Conservation (phyloP, 37 sponge, comb jelly and placozoan species). For the Axinella damicornis region DNA sequence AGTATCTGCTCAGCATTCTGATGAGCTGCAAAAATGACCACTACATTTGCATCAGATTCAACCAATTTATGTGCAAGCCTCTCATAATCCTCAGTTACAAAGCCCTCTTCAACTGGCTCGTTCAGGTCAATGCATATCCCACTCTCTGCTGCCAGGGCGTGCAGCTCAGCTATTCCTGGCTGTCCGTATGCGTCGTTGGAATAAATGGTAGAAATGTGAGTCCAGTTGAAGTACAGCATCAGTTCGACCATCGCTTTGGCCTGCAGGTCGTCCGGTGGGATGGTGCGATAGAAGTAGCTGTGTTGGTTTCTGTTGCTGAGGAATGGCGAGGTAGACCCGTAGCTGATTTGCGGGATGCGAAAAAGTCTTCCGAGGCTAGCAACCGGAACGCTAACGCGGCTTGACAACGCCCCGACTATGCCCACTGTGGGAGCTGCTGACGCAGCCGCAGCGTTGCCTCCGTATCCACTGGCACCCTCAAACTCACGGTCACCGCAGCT, state of each 20-base stretch:
- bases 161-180: slow-evolving; percentile 50
- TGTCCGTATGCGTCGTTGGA: slow-evolving; percentile 50
- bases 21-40: slow-evolving; percentile 26
- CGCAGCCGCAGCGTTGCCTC: background rate
- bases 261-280: slow-evolving; percentile 73
- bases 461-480: background rate
- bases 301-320: slow-evolving; percentile 71
- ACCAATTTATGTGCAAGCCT: background rate
- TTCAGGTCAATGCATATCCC: slow-evolving; percentile 49
- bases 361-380: slow-evolving; percentile 74
- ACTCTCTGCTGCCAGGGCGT: background rate
- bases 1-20: background rate
- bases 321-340: slow-evolving; percentile 60
- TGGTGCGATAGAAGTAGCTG: slow-evolving; percentile 74
- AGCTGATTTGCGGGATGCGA: slow-evolving; percentile 76
- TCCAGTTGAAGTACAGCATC: slow-evolving; percentile 49
- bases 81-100: background rate
- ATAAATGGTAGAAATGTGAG: slow-evolving; percentile 41
- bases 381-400: slow-evolving; percentile 44
- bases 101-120: background rate
- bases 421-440: slow-evolving; percentile 4
- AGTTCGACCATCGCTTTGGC: slow-evolving; percentile 79
- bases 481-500: too few species aligned
- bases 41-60: slow-evolving; percentile 41
- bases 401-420: slow-evolving; percentile 76